Evolutionary conservation across 1,140 invertebrate genomes (phyloP).

Genomic region (Drosophila parabipectinata): DNA sequence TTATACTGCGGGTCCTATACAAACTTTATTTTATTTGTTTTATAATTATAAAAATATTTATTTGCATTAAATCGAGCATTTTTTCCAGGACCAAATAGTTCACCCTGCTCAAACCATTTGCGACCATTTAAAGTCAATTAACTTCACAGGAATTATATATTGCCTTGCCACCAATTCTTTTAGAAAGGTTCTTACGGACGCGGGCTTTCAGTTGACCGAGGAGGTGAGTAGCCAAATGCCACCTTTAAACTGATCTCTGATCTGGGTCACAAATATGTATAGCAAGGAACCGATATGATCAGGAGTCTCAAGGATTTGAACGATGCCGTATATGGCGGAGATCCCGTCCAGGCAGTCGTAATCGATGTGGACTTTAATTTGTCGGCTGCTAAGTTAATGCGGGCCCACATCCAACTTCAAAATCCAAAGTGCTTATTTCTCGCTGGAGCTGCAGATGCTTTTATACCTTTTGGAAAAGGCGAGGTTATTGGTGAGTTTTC

Average conservation of each 20-base stretch:
- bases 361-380: constrained; percentile 85
- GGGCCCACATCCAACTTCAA: constrained; percentile 84
- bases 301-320: constrained; percentile 74
- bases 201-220: constrained; percentile 83
- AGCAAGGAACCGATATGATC: constrained; percentile 74
- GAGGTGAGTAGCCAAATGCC: constrained; percentile 76
- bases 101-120: constrained; percentile 83
- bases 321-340: constrained; percentile 80
- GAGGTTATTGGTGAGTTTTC: constrained; percentile 58
- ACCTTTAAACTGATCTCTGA: no score
- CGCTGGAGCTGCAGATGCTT: constrained; percentile 84
- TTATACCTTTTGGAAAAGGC: constrained; percentile 83
- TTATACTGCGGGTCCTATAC: neutral
- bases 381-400: constrained; percentile 84
- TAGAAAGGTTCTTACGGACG: constrained; percentile 66
- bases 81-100: constrained; percentile 73
- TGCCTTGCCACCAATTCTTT: constrained; percentile 76
- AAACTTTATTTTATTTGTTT: neutral
- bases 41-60: no score
- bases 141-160: constrained; percentile 84
- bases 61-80: no score
- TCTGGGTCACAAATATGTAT: neutral
- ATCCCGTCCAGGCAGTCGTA: constrained; percentile 85
- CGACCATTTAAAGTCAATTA: constrained; percentile 84
- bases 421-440: constrained; percentile 84